Evolutionary conservation across 2,888 invertebrate genomes (phyloP), one percentile per base, ranked within the genome.

Genomic region (Margaritifera margaritifera): DNA sequence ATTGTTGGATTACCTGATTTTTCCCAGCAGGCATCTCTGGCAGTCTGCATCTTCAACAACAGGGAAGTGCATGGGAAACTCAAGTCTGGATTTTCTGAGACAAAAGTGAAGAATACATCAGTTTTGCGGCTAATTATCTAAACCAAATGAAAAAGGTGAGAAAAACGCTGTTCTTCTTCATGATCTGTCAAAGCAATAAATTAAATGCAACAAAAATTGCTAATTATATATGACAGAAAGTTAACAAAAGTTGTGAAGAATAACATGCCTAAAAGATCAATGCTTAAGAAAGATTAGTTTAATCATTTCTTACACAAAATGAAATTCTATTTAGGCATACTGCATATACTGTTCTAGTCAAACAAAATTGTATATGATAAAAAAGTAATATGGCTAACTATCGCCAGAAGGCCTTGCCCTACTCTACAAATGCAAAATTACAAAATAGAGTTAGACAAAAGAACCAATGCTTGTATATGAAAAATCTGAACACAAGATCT

Each of bases 1-100:
- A 0, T n/a, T 58, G 22, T 4, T 4, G 58, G 54, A 72, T 64
- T 69, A 86, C 86, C 85, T 75, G 85, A 81, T 74, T 81, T 86
- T 66, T 85, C 87, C 86, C 85, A 87, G 75, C 85, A 86, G 24
- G 66, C 64, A 72, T 86, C 84, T 68, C 83, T 81, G 1, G 85
- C 84, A 57, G 81, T 78, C 11, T 81, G 66, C 76, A 85, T 80
- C 66, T 83, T 83, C 24, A 70, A 74, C 64, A 88, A 75, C 66
- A 88, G 74, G 20, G 74, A 70, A 50, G 78, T 74, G 71, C 84
- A 84, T 0, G 84, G 81, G 8, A 85, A 69, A 15, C 68, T 65
- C 25, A 83, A 51, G 19, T 80, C 80, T 42, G 80, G 77, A 58
- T 79, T 72, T 31, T 82, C 86, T 83, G 73, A 1, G 77, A 75